phyloP scores from a whole-genome alignment of 1,140 invertebrate species.

The Microplitis demolitor region DNA sequence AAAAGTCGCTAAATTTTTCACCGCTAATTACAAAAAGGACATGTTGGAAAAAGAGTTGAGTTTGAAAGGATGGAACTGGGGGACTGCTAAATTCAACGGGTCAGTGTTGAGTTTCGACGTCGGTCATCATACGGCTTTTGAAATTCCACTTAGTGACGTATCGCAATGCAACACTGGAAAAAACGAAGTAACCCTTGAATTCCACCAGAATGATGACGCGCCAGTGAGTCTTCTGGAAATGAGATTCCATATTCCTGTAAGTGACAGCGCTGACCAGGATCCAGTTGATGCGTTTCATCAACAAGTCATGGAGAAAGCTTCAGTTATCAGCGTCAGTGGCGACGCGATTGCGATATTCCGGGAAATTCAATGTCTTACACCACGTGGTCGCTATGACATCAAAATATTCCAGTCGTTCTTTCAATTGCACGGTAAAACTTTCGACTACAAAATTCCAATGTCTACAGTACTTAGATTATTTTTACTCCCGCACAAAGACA shows the following conservation, averaged over 20 bases:
- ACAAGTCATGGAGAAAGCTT: constrained; percentile 95
- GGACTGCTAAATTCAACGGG: constrained; percentile 91
- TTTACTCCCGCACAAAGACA: constrained; percentile 95
- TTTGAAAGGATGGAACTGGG: constrained; percentile 99
- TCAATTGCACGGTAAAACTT: constrained; percentile 99
- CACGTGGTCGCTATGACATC: constrained; percentile 99
- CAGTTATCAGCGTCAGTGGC: constrained; percentile 95
- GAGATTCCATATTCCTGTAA: constrained; percentile 94
- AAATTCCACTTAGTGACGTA: constrained; percentile 94
- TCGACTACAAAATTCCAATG: constrained; percentile 99
- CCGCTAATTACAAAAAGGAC: constrained; percentile 81
- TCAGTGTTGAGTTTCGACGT: constrained; percentile 92
- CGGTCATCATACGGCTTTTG: constrained; percentile 88
- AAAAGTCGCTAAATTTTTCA: constrained; percentile 85
- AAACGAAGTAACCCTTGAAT: constrained; percentile 98
- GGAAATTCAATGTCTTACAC: constrained; percentile 97
- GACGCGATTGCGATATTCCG: constrained; percentile 97
- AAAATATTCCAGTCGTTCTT: constrained; percentile 98
- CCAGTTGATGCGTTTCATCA: constrained; percentile 94
- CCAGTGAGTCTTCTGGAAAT: constrained; percentile 96
- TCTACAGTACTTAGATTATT: constrained; percentile 94
- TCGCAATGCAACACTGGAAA: constrained; percentile 97
- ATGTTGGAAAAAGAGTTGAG: constrained; percentile 91
- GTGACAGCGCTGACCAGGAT: constrained; percentile 83
- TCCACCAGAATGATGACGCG: constrained; percentile 99